Conservation (phyloP, 2,113 vertebrate species). For the Takifugu bimaculatus region DNA sequence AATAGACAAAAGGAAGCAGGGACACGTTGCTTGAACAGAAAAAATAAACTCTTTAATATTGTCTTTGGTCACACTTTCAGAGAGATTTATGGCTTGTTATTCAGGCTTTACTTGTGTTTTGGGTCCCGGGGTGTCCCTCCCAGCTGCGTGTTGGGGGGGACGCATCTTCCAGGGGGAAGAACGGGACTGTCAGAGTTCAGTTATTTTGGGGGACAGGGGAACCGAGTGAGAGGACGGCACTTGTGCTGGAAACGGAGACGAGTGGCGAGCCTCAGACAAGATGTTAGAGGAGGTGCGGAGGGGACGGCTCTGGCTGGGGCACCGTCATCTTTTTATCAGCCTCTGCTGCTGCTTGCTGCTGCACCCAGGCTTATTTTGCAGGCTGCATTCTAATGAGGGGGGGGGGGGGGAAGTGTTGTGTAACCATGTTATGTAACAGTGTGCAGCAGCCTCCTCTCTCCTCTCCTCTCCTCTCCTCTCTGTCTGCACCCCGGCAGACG, state of each 20-base stretch:
- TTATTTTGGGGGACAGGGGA: no score
- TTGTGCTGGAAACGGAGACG: neutral
- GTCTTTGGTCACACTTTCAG: no score
- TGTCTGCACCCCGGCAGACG: constrained; percentile 17
- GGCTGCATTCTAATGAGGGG: constrained; percentile 66
- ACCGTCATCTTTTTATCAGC: constrained; percentile 47
- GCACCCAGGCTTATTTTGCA: constrained; percentile 49
- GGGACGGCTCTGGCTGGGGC: constrained; percentile 19
- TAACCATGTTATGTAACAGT: constrained; percentile 70
- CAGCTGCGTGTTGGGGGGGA: no score
- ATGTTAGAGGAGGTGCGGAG: constrained; percentile 33
- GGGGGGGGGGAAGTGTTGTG: constrained; percentile 46
- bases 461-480: constrained; percentile 32
- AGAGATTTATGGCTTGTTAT: no score
- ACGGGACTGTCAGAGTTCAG: neutral
- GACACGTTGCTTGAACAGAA: no score
- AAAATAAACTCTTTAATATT: no score
- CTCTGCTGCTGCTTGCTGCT: constrained; percentile 4
- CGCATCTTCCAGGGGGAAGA: neutral
- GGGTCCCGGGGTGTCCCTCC: no score
- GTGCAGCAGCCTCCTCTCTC: constrained; percentile 23
- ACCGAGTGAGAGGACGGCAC: no score
- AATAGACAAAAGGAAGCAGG: no score
- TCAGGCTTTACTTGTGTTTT: no score
- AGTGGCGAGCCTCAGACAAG: constrained; percentile 12